Conservation (phyloP, 2,797 vertebrate species). For the Lacerta viridis region DNA sequence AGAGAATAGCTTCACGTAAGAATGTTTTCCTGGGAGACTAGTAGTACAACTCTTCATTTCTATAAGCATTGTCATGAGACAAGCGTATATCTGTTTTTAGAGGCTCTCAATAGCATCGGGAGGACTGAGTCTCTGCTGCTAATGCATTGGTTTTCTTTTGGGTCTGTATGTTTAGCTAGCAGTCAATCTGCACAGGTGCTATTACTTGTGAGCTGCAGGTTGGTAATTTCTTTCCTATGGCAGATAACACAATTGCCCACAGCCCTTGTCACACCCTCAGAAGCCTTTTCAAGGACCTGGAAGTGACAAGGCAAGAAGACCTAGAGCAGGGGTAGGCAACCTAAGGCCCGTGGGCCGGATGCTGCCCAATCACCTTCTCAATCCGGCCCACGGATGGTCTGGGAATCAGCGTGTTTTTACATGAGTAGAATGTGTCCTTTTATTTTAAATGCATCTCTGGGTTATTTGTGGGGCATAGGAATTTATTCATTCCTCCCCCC, state of each 20-base stretch:
- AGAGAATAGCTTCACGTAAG: background rate
- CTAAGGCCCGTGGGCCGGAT: no score
- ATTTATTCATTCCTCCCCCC: no score
- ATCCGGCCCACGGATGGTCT: no score
- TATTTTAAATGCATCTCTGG: no score
- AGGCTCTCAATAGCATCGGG: constrained; percentile 12
- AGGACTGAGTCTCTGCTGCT: background rate
- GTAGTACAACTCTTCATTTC: background rate
- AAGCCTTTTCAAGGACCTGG: background rate
- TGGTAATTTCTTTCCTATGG: background rate
- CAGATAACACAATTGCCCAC: background rate
- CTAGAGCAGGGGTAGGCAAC: no score
- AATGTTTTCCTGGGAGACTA: constrained; percentile 19
- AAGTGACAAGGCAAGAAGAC: background rate
- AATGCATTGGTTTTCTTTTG: background rate
- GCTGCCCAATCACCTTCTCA: no score
- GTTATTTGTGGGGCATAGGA: no score
- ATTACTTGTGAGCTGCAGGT: background rate
- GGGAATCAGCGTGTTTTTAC: no score
- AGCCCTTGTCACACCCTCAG: background rate
- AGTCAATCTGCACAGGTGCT: background rate
- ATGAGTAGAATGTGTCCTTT: no score
- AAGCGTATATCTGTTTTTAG: background rate
- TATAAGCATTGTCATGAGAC: background rate
- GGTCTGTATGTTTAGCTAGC: background rate